Evolutionary conservation across 2,888 invertebrate genomes (phyloP), one percentile per base, ranked within the genome.

Genomic region (Perithous albicinctus): DNA sequence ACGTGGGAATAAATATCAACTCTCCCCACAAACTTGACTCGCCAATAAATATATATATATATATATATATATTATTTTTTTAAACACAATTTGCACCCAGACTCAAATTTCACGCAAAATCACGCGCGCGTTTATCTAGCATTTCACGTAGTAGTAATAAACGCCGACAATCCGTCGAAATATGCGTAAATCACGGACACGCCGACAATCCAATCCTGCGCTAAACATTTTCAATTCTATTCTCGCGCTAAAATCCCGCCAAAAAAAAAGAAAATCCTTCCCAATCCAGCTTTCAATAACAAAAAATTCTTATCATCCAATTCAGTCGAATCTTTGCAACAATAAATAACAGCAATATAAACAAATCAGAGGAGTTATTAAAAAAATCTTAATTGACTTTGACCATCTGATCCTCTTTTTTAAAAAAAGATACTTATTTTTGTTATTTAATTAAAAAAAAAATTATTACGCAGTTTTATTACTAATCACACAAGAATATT

Each of bases 161-260:
- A 18, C 38, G 41, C 51, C 64, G 41, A 18, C 41, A 43, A 80
- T 63, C 59, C 76, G 66, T 77, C 67, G 72, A 51, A 35, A 41
- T 66, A 67, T 48, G 61, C 66, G 66, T 51, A 51, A 73, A 23
- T 73, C 72, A 41, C 76, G 76, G n/a, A 67, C 66, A 67, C 76
- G 80, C 80, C 76, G 66, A 73, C 76, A 20, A 10, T 15, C 38
- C 29, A n/a, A 59, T 69, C 67, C 15, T 32, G 59, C 48, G 51
- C 59, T 29, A 20, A 18, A 41, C 69, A 69, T 74, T 63, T 54
- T 29, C n/a, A 32, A 43, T 26, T 15, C n/a, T 15, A 43, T 26
- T 64, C 10, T 4, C 10, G 29, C 2, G 41, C 12, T 23, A 12
- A 7, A 23, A 38, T 15, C 61, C 29, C 32, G 66, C 32, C 46